Evolutionary conservation across 2,113 vertebrate genomes (phyloP).

Genomic region (Dunckerocampus dactyliophorus): DNA sequence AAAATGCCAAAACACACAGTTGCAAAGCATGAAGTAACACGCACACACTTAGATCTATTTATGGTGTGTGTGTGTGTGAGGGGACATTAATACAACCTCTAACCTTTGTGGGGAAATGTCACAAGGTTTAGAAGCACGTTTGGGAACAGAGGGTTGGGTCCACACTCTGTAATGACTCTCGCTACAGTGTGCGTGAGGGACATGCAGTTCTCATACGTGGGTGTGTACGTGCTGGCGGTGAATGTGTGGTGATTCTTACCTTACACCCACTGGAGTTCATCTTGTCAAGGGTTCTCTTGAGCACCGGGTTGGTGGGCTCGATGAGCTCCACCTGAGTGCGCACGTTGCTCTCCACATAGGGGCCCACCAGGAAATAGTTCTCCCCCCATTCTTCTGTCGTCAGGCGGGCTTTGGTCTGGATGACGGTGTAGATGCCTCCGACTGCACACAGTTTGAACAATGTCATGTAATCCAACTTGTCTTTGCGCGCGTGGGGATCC

Average conservation of each 20-base stretch:
- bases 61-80: slow-evolving; percentile 24
- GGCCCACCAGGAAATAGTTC: slow-evolving; percentile 91
- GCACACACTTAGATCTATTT: slow-evolving; percentile 44
- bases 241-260: slow-evolving; percentile 57
- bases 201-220: not conserved
- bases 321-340: slow-evolving; percentile 91
- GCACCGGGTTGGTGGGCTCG: slow-evolving; percentile 77
- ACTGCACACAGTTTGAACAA: slow-evolving; percentile 62
- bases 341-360: slow-evolving; percentile 87
- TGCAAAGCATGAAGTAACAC: slow-evolving; percentile 27
- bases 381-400: slow-evolving; percentile 90
- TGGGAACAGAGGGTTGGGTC: slow-evolving; percentile 12
- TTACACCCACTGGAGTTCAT: slow-evolving; percentile 93
- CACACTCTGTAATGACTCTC: slow-evolving; percentile 3
- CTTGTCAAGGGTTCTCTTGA: slow-evolving; percentile 84
- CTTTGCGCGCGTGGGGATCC: too few species aligned
- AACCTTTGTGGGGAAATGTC: slow-evolving; percentile 73
- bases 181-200: too few species aligned
- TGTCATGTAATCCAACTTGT: too few species aligned
- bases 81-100: slow-evolving; percentile 64
- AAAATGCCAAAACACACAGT: slow-evolving; percentile 18
- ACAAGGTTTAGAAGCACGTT: slow-evolving; percentile 29
- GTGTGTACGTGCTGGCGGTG: not conserved
- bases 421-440: slow-evolving; percentile 92
- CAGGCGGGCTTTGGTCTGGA: slow-evolving; percentile 91